Conservation (phyloP, 2,888 invertebrate genomes). For the Pilophorus perplexus region DNA sequence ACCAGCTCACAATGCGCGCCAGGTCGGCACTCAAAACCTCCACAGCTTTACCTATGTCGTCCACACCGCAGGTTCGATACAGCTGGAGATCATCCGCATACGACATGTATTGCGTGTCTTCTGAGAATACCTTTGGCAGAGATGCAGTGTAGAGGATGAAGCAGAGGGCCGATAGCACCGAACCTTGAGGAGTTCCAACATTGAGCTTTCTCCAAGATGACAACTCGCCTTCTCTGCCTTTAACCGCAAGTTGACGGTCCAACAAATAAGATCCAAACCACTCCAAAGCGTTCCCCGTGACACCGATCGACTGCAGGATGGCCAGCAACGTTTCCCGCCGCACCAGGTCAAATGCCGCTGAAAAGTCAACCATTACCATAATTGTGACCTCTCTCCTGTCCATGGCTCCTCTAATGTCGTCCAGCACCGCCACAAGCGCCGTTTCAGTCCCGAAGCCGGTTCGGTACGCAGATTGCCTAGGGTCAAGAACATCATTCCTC, state of each 20-base stretch:
- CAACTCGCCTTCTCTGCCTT: too few relatives aligned
- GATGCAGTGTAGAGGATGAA: too few relatives aligned
- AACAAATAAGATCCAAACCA: slow-evolving; percentile 6
- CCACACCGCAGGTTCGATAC: too few relatives aligned
- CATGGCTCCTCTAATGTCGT: neutral
- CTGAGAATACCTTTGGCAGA: too few relatives aligned
- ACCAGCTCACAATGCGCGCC: too few relatives aligned
- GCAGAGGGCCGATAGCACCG: too few relatives aligned
- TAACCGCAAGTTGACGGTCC: neutral
- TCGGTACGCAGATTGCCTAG: slow-evolving; percentile 13
- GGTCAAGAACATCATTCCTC: neutral
- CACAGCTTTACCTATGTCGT: too few relatives aligned
- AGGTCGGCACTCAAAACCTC: too few relatives aligned
- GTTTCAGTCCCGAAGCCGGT: neutral
- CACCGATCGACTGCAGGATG: neutral
- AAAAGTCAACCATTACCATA: slow-evolving; percentile 6
- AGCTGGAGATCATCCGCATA: too few relatives aligned
- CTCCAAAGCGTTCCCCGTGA: neutral
- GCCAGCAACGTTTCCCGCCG: neutral
- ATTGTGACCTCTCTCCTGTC: neutral
- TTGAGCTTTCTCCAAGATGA: too few relatives aligned
- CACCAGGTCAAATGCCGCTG: slow-evolving; percentile 10
- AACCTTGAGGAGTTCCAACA: too few relatives aligned
- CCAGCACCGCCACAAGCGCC: neutral
- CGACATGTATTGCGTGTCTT: too few relatives aligned